phyloP scores from a whole-genome alignment of 2,797 vertebrate species.

The Eospalax fontanierii region DNA sequence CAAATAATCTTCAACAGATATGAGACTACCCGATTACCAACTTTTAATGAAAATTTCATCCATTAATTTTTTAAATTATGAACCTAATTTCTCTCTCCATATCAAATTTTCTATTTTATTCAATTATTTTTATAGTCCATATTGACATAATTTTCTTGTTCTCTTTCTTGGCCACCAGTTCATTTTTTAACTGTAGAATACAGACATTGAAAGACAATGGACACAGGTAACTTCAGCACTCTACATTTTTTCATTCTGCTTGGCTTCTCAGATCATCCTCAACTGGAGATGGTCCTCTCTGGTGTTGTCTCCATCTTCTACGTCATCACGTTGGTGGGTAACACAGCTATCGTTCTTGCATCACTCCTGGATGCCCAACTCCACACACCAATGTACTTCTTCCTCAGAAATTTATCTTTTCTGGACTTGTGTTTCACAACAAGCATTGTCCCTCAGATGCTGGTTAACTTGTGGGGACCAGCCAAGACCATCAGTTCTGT shows the following conservation, averaged over 20 bases:
- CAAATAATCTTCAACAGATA: neutral
- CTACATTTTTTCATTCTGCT: conserved; percentile 62
- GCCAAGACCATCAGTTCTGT: conserved; percentile 67
- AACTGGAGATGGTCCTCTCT: conserved; percentile 58
- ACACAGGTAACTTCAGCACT: conserved; percentile 26
- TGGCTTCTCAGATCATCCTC: conserved; percentile 75
- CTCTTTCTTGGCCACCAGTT: neutral
- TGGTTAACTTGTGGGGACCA: conserved; percentile 78
- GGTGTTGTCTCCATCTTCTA: conserved; percentile 71
- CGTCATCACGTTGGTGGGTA: conserved; percentile 50
- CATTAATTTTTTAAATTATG: neutral
- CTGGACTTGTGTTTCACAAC: conserved; percentile 81
- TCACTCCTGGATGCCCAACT: conserved; percentile 66
- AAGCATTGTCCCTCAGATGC: conserved; percentile 80
- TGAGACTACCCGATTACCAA: neutral
- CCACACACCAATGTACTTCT: conserved; percentile 83
- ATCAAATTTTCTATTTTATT: neutral
- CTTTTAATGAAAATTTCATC: too few species aligned
- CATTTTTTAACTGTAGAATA: neutral
- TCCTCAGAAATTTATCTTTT: conserved; percentile 82
- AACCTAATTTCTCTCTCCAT: neutral
- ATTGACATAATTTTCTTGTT: neutral
- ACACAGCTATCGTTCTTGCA: conserved; percentile 71
- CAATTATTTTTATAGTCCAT: neutral
- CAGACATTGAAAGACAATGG: conserved; percentile 15